Conservation (phyloP, 2,888 invertebrate species). For the Melieria crassipennis region DNA sequence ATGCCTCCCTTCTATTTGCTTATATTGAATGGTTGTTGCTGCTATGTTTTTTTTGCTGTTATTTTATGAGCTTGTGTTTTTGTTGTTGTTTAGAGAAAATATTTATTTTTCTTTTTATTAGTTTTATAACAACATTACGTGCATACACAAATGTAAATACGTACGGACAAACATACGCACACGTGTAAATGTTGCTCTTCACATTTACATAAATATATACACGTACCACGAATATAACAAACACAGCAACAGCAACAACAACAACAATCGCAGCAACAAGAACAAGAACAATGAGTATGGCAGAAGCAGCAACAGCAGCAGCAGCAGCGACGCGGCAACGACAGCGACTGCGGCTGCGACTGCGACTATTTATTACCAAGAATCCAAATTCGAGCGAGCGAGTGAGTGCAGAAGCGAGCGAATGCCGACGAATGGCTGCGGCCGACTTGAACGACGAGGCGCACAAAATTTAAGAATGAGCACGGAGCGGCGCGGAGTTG, state of each 20-base stretch:
- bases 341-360: background rate
- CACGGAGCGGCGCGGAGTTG: conserved; percentile 6
- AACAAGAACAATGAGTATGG: too few relatives aligned
- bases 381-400: background rate
- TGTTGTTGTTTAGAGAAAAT: conserved; percentile 10
- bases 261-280: background rate
- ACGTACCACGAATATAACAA: background rate
- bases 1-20: too few relatives aligned
- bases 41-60: background rate
- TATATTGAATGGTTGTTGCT: background rate
- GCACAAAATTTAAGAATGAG: conserved; percentile 29
- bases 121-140: conserved; percentile 16
- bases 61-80: background rate
- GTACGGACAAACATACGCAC: background rate
- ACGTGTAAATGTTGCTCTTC: background rate
- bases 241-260: too few relatives aligned
- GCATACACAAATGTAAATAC: background rate
- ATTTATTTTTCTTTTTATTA: conserved; percentile 9
- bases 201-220: background rate
- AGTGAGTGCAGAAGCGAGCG: background rate
- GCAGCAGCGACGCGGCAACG: background rate
- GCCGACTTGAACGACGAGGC: conserved; percentile 1
- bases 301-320: background rate
- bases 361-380: background rate
- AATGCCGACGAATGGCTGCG: background rate